These are phyloP conservation scores for Apogon talboti DNA, from an alignment of 2,797 vertebrate species.

Conservation along the genomic window DNA sequence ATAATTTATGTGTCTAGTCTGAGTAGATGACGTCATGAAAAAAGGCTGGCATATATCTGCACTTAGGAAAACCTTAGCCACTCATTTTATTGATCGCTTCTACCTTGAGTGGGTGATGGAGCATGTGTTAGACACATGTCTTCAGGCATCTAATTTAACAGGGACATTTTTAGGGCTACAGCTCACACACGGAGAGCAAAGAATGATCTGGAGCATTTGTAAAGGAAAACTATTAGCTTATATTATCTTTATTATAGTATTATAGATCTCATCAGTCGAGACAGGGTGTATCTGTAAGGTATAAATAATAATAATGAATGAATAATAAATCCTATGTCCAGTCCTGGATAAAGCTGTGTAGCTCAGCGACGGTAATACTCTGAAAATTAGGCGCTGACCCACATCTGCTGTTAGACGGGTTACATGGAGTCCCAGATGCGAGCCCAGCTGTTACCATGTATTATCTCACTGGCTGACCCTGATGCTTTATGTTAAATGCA, in stretches of 20 bases:
- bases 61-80: constrained; percentile 6
- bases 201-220: neutral
- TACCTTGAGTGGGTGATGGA: constrained; percentile 11
- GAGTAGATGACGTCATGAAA: neutral
- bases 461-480: constrained; percentile 71
- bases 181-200: constrained; percentile 6
- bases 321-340: constrained; percentile 52
- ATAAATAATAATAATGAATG: constrained; percentile 50
- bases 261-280: constrained; percentile 19
- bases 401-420: constrained; percentile 72
- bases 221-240: neutral
- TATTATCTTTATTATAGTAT: constrained; percentile 27
- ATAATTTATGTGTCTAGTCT: neutral
- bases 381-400: constrained; percentile 73
- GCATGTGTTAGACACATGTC: constrained; percentile 13
- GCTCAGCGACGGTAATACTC: constrained; percentile 58
- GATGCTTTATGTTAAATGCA: constrained; percentile 58
- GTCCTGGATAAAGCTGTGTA: constrained; percentile 63
- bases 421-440: constrained; percentile 75
- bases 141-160: constrained; percentile 25
- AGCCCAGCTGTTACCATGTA: constrained; percentile 75
- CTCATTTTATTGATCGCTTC: constrained; percentile 12
- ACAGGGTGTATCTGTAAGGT: constrained; percentile 32
- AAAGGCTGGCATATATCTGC: neutral
- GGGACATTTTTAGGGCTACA: neutral